These are phyloP conservation scores for Chondrosia reniformis DNA, from an alignment of 37 sponge, comb jelly and placozoan genomes.

Conservation along the genomic window DNA sequence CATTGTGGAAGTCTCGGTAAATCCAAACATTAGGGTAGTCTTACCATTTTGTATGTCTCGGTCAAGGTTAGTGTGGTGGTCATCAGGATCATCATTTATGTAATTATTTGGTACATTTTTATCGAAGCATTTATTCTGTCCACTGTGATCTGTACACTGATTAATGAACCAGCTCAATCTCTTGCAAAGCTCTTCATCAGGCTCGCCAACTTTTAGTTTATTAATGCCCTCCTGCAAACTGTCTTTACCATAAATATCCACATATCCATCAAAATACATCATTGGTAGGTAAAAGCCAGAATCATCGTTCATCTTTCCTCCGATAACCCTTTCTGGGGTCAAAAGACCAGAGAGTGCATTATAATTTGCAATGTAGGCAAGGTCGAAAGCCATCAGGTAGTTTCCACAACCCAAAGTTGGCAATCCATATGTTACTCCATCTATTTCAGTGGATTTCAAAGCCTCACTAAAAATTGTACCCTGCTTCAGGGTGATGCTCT, in stretches of 20 bases:
- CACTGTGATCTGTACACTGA: too few relatives aligned
- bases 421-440: too few relatives aligned
- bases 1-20: too few relatives aligned
- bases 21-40: too few relatives aligned
- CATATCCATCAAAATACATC: constrained; percentile 34
- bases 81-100: too few relatives aligned
- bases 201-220: constrained; percentile 11
- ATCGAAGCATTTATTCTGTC: too few relatives aligned
- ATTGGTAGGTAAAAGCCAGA: constrained; percentile 32
- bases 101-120: too few relatives aligned
- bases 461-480: neutral
- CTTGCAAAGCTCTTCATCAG: neutral
- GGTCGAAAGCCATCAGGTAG: constrained; percentile 35
- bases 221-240: constrained; percentile 19
- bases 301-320: constrained; percentile 22
- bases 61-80: too few relatives aligned
- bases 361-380: constrained; percentile 10
- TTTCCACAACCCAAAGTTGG: constrained; percentile 36
- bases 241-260: constrained; percentile 1
- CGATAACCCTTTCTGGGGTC: constrained; percentile 2
- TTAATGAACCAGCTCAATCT: too few relatives aligned
- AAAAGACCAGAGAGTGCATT: neutral
- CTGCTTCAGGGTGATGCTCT: constrained; percentile 3
- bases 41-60: too few relatives aligned
- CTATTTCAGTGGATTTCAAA: too few relatives aligned